Conservation (phyloP, 2,888 invertebrate genomes). For the Lamellibrachia satsuma region DNA sequence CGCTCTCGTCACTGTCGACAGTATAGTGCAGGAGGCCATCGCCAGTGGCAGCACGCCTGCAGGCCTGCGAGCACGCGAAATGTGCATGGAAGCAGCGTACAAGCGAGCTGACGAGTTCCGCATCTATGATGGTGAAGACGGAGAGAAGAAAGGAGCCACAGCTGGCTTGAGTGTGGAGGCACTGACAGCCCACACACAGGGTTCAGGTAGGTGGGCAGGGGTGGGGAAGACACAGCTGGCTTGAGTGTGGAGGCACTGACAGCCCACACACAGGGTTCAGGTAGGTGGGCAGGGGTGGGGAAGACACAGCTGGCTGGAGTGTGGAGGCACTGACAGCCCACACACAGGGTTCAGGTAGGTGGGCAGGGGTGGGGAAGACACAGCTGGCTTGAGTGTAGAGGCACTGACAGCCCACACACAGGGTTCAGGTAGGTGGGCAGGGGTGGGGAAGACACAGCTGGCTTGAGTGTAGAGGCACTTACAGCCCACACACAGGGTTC, state of each 20-base stretch:
- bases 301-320: neutral
- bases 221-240: neutral
- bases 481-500: neutral
- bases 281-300: neutral
- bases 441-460: neutral
- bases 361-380: neutral
- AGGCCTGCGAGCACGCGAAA: conserved; percentile 59
- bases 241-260: neutral
- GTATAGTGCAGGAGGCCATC: conserved; percentile 64
- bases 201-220: conserved; percentile 35
- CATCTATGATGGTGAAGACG: neutral
- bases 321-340: neutral
- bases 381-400: neutral
- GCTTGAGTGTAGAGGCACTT: neutral
- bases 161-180: conserved; percentile 64
- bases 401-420: neutral
- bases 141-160: conserved; percentile 30
- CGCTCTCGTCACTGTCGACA: conserved; percentile 62
- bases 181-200: conserved; percentile 61
- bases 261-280: neutral
- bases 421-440: neutral
- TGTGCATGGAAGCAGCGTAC: conserved; percentile 62
- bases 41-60: conserved; percentile 60
- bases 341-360: neutral
- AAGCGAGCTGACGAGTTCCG: conserved; percentile 53